Evolutionary conservation across 2,888 invertebrate genomes (phyloP), one percentile per base, ranked within the genome.

Genomic region (Mythimna albipuncta): DNA sequence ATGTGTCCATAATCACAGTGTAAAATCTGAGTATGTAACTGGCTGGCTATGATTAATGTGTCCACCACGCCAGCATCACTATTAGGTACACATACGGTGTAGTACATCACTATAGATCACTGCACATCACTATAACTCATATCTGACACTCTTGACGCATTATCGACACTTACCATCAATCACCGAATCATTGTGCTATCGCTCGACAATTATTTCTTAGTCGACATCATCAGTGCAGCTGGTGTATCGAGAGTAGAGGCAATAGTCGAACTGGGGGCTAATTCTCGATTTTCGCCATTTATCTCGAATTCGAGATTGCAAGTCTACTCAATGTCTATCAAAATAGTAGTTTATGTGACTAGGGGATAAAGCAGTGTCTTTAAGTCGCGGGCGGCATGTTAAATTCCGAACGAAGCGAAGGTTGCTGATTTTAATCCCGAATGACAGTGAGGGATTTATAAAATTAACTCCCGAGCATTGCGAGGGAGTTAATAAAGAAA

Each of bases 131-230:
- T 77, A 69, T 69, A 52, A 61, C 75, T 75, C 79, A 75, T 66
- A 4, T 26, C 65, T 38, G 67, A 67, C 64, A 58, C 52, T 65
- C 61, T 58, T 47, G 75, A 83, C 83, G 70, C 69, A 72, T 83
- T 68, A 68, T 62, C 72, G 64, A 68, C 75, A 62, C 35, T 21
- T 35, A 35, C 50, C 69, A 81, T 83, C 50, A 75, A 83, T 81
- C 76, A 83, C 67, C 38, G 11, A 62, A 79, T 72, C 79, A 57
- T 47, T 54, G 66, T 44, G 55, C 64, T 66, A 71, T 66, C 65
- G 64, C 3, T 80, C 63, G 19, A 70, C 63, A 70, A 41, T 77
- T 55, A 54, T 41, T 38, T 54, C 55, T 10, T 16, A 57, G 35
- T 64, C 52, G n/a, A 59, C 7, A 52, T 75, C 47, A 47, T 19